Base-by-base conservation (phyloP, 2,888 invertebrate genomes). In the Lagria hirta region DNA sequence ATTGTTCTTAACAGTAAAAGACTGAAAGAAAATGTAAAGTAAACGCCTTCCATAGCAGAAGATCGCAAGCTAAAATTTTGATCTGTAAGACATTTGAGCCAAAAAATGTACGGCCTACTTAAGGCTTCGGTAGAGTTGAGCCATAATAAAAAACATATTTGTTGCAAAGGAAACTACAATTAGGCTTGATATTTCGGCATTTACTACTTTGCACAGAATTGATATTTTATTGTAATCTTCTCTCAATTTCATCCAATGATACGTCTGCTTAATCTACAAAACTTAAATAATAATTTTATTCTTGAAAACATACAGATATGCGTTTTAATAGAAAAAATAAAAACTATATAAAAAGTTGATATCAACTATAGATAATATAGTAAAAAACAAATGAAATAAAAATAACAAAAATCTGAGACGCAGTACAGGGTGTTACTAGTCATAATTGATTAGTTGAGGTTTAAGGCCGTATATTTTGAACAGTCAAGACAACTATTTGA, bases 121-220 rank as follows among this genome's bases (percentile, higher is more conserved):
- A 43, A 83, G 73, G 8, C 80, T 81, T 55, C 80, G 73, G 55
- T 82, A 83, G 7, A 85, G 71, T 57, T 84, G 83, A 29, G 83
- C 72, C 45, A 84, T 83, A 50, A 84, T 82, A 60, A 84, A 85
- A 64, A 81, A 86, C 38, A 85, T 73, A 63, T 85, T 84, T 51
- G 79, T 83, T 10, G 77, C 69, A 51, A 82, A 84, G 0, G 84
- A 82, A 1, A 85, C 62, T 0, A 84, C 63, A 0, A 84, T 73
- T 34, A 85, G 66, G 5, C 74, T 73, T 1, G 84, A 81, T 12
- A 87, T 73, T 16, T 78, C 70, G 0, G 71, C 66, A 55, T 86
- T 83, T 3, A 85, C 73, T 10, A 69, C 70, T 21, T 77, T 74
- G 1, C 85, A 79, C 15, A 86, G 66, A n/a, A 75, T 73, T 1